Base-by-base conservation (phyloP, 2,113 vertebrate species). In the Catagonus wagneri region DNA sequence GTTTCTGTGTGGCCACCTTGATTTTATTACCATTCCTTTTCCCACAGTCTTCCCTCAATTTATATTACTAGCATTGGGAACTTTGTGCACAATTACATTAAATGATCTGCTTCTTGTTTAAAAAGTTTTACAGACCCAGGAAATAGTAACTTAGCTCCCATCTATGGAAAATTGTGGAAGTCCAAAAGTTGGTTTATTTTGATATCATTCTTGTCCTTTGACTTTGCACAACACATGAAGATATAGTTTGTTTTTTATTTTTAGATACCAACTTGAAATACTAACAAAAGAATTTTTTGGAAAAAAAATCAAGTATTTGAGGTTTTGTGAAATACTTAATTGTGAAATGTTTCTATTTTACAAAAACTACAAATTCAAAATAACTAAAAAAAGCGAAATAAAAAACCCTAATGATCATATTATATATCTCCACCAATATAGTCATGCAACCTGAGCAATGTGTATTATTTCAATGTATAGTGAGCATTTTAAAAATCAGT, bases 361-460 rank as follows among this genome's bases (percentile, higher is more conserved):
- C n/a, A 89, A 91, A 71, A 75, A 60, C 22, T 72, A 71, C 8
- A 89, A 95, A 93, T 89, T 96, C 5, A 66, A 90, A 97, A 89
- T 58, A 90, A 89, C 44, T 8, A 44, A 44, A 44, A 44, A 44
- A 44, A 44, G 44, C 44, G 8, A 44, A 44, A 44, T 44, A 44
- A 4, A 44, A 56, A 81, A 22, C 60, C 34, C 20, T 61, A 72
- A 2, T 90, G 85, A 63, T 89, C 3, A 34, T 68, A 88, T 85
- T 22, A 29, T 63, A 52, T 74, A 76, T 76, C 80, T 19, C 69
- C 52, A 89, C 2, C 23, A 39, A 61, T 94, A 80, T 25, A 72
- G 20, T 52, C 27, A 91, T 84, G 25, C 13, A 81, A 52, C 32
- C 22, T 80, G 60, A 88, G 44, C 7, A 23, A 23, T 87, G 34